Base-by-base conservation (phyloP, 2,888 invertebrate genomes). In the Sminthurinus aureus region DNA sequence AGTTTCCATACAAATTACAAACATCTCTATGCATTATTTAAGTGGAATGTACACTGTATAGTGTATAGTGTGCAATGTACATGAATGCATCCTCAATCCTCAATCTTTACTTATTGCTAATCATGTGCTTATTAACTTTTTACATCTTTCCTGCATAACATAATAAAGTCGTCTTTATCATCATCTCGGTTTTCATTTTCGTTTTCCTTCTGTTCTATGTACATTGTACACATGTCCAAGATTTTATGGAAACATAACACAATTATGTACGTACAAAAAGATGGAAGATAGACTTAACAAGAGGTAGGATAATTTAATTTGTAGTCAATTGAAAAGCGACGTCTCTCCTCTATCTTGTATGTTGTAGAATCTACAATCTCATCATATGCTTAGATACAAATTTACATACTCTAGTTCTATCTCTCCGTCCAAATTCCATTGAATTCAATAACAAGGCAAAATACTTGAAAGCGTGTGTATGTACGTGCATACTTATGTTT, bases 391-490 rank as follows among this genome's bases (percentile, higher is more conserved):
- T 38, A 38, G 3, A 38, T 38, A 38, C 3, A 38, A 38, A 38
- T 38, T 38, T 38, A 38, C 38, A 38, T 38, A 38, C 6, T 38
- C 6, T 38, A 38, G 3, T 38, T 38, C 3, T 38, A 6, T 38
- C 6, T 38, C 38, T 38, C 6, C 38, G 6, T 38, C 4, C 26
- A 3, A 26, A 6, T 73, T 26, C 26, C 26, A 73, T 24, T 24
- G 73, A 73, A 73, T 73, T 73, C 73, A 24, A 26, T 73, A 73
- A 73, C 73, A 73, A 73, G 73, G 26, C 38, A 20, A 73, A 4
- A 6, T 38, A 38, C 38, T 38, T 38, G 38, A 38, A 4, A 6
- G 38, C 38, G 6, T 38, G 38, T 38, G 6, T 38, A n/a, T n/a
- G n/a, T 38, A 38, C 38, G 38, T 38, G 38, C 6, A 38, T 38